These are phyloP conservation scores for Ondatra zibethicus DNA, from an alignment of 2,113 vertebrate species.

Conservation along the genomic window DNA sequence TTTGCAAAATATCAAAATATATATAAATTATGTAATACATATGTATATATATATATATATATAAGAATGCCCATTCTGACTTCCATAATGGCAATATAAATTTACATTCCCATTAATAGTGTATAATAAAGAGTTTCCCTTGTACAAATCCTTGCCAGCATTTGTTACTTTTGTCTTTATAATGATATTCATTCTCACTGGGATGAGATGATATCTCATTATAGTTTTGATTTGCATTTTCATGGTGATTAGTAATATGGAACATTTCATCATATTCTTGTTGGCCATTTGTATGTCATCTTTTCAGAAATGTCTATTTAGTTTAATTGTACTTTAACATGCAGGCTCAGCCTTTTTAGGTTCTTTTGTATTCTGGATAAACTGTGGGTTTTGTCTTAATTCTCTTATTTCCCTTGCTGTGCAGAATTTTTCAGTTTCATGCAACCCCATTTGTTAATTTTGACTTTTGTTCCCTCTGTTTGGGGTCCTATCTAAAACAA, in stretches of 20 bases:
- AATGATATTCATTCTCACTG: constrained; percentile 19
- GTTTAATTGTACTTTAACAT: neutral
- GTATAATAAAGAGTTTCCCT: neutral
- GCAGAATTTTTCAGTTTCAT: neutral
- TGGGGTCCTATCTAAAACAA: neutral
- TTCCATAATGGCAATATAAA: neutral
- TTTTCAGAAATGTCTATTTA: neutral
- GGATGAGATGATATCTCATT: neutral
- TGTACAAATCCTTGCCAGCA: neutral
- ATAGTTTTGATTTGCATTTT: neutral
- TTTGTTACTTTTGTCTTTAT: constrained; percentile 13
- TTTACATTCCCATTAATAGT: neutral
- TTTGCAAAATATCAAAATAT: neutral
- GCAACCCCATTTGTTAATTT: neutral
- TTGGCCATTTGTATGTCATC: neutral
- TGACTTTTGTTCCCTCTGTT: neutral
- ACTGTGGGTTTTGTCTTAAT: neutral
- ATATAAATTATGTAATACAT: neutral
- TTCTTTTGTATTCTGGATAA: neutral
- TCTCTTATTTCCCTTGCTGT: neutral
- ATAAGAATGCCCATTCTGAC: neutral
- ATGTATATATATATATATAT: too few species aligned
- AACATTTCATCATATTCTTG: neutral
- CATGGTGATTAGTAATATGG: neutral
- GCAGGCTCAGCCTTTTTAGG: neutral